Base-by-base conservation (phyloP, 2,113 vertebrate species). In the Rousettus leschenaultii region DNA sequence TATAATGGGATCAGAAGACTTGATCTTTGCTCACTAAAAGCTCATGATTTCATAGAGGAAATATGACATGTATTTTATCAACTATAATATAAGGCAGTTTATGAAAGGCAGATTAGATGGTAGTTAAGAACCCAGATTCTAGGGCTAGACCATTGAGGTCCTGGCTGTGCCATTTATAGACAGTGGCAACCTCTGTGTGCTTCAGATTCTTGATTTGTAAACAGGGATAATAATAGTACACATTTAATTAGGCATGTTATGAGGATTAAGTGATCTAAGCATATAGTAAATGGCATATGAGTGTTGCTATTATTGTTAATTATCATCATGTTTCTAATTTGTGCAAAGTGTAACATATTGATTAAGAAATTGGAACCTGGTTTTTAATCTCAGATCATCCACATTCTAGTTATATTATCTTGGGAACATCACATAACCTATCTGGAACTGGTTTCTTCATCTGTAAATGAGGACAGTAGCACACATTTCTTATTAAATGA, bases 1-100 rank as follows among this genome's bases (percentile, higher is more conserved):
- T 74, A 30, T 78, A 51, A 71, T 65, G 48, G 38, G 59, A 63
- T 78, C 16, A 78, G 40, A 77, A 75, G 18, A 53, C 35, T 95
- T 89, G 35, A 73, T 57, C 55, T 89, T 61, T 94, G 79, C 24
- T 68, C 33, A 45, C 51, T 87, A 68, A 88, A 53, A 75, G 33
- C 45, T 83, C 68, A 51, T 83, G 57, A 57, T 59, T 45, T 88
- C 77, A 92, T 92, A 83, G 83, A 95, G 38, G 59, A 88, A 88
- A 43, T 83, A 40, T 24, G 38, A 87, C 35, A 28, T 88, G 13
- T 92, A 75, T 51, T 8, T 83, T 95, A 53, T 83, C 1, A 66
- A 43, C 70, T 83, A 1, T 75, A 59, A 40, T 48, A 53, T 75
- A n/a, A 95, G 53, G 68, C 21, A 83, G 26, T 92, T 65, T 83